Base-by-base conservation (phyloP, 2,797 vertebrate genomes). In the Phrynocephalus vlangalii region DNA sequence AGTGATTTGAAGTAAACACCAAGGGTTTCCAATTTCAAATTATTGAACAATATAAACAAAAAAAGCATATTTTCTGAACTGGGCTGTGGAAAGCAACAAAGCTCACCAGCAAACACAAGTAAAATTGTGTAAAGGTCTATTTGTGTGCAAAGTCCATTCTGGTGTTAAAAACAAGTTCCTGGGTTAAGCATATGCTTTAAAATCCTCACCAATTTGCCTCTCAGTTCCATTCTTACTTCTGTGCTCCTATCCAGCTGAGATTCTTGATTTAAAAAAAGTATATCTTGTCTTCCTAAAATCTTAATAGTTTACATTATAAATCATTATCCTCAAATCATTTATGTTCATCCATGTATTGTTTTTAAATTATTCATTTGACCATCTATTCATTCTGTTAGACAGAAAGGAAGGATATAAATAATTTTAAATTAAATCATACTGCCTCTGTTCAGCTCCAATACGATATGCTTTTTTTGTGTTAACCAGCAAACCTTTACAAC, bases 371-470 rank as follows among this genome's bases (percentile, higher is more conserved):
- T 60, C 4, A 30, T 24, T 68, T 68, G 30, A 81, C 20, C 4
- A 82, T 68, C 44, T 70, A 70, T 48, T 30, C 30, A 50, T 60
- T 67, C n/a, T 70, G 26, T 48, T 79, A 86, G 13, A 7, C 30
- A 79, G 30, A 79, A 71, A 60, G 22, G 71, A 3, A 13, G 3
- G 52, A 75, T 28, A 78, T 20, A 85, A 22, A 71, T 85, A 79
- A 70, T 79, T 67, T 79, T 18, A 70, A 68, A 70, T 48, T 83
- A 83, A 52, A n/a, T 79, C 38, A 79, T 63, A n/a, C 24, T 38
- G 24, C 4, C 18, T 30, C 75, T 63, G 28, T 26, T 16, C 7
- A 15, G 38, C 16, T 70, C 18, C 20, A 83, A 70, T 18, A 30
- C 10, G 26, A 71, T 71, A 44, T 71, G 63, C 13, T 52, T 28